Base-by-base conservation (phyloP, 2,888 invertebrate genomes). In the Drosophila leonis region DNA sequence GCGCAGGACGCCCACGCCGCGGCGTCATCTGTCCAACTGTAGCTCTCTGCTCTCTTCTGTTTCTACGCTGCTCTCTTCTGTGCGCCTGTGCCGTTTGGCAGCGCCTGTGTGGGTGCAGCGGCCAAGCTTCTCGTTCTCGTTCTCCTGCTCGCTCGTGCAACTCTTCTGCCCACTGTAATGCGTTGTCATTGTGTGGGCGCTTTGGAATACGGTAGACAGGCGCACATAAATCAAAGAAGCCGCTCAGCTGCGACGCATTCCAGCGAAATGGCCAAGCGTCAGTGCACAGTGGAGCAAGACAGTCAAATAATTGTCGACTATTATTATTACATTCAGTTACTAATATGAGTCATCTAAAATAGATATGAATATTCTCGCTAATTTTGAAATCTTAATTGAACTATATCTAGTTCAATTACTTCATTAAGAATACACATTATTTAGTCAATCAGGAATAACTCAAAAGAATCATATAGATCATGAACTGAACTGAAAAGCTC, bases 51-150 rank as follows among this genome's bases (percentile, higher is more conserved):
- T 51, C 33, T 51, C 31, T 33, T 31, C 49, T 8, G 49, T 7
- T 31, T 12, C 18, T 12, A 6, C 41, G 56, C 18, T 63, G 63
- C 60, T 51, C 12, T 44, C 55, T 74, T 41, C 77, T 77, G 77
- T 80, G 76, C 77, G 70, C 82, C 82, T 85, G 80, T 70, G 70
- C 44, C 65, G 12, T n/a, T 39, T 83, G 82, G 87, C 89, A 83
- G 66, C 74, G 59, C 65, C 83, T 80, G 87, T 87, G 89, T 83
- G 87, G 80, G 65, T 70, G 68, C 78, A 64, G 65, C 63, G 27
- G 31, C 18, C 18, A 49, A 31, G 44, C 42, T 44, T 35, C 27
- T 46, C 41, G 15, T 55, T 46, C 20, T 12, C 61, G 13, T 55
- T 48, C 27, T 9, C 61, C 12, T 35, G 24, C 44, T 44, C 15